Evolutionary conservation across 2,797 vertebrate species (phyloP), one percentile per base, ranked within the genome.

Genomic region (Phrynocephalus forsythii): DNA sequence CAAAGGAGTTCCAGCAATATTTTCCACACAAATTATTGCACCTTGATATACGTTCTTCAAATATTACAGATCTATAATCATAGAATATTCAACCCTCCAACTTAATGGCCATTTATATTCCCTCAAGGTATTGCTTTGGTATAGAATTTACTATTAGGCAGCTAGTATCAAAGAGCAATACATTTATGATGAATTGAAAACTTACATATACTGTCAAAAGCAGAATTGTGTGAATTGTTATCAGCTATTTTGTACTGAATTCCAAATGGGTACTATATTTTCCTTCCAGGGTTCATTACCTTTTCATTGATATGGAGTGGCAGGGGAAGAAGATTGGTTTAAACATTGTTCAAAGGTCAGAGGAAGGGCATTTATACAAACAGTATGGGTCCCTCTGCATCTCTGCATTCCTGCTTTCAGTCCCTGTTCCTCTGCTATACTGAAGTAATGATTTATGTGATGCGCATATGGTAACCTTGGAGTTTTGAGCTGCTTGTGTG

Each of bases 311-410:
- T 90, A 90, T 71, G 50, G 87, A 94, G 26, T 80, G 48, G 48
- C 50, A 91, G 85, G 86, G 94, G 87, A 91, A 93, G 4, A 30
- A 86, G 50, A 89, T 75, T 77, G 69, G 20, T 87, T 87, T 89
- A 78, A 89, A 89, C 83, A 24, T 82, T 90, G 87, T 82, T 90
- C 83, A 89, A 85, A 93, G 83, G 79, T 87, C 72, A 83, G 20
- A 89, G 28, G 67, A 91, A 95, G 76, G 72, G 10, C 91, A 90
- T 91, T 95, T 88, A 81, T 69, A 90, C 68, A 88, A 91, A 69
- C 44, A 88, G 26, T 83, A 69, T 89, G 26, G n/a, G 9, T 16
- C 81, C 33, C 24, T 28, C 67, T 16, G 13, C 20, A 48, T 56
- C 6, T 28, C 88, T 88, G 1, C 0, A 7, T 91, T 91, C 86